Evolutionary conservation across 2,888 invertebrate species (phyloP).

Genomic region (Amphipoea oculea): DNA sequence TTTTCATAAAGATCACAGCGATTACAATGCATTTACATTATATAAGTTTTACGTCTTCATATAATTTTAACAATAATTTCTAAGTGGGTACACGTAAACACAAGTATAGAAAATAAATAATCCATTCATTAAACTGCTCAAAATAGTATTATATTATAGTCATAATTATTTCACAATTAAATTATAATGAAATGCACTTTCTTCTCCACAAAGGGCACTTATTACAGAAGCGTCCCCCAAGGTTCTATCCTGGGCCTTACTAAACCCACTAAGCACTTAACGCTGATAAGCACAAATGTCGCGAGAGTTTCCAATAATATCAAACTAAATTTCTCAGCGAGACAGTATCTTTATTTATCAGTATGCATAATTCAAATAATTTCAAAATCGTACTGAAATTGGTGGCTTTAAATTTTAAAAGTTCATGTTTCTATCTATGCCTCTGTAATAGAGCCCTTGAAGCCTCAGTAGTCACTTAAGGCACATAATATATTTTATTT

Average conservation of each 20-base stretch:
- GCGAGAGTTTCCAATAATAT: neutral
- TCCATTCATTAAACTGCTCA: slow-evolving; percentile 43
- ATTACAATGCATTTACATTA: slow-evolving; percentile 53
- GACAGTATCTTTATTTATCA: neutral
- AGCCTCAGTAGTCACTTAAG: slow-evolving; percentile 1
- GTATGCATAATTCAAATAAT: neutral
- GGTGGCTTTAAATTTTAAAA: neutral
- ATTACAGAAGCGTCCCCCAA: slow-evolving; percentile 21
- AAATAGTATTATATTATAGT: slow-evolving; percentile 48
- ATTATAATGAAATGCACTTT: slow-evolving; percentile 46
- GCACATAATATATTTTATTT: slow-evolving; percentile 19
- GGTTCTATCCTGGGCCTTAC: slow-evolving; percentile 9
- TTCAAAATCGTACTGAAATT: neutral
- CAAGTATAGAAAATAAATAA: slow-evolving; percentile 56
- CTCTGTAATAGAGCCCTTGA: slow-evolving; percentile 16
- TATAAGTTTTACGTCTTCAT: slow-evolving; percentile 39
- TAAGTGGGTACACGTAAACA: slow-evolving; percentile 34
- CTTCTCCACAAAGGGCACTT: slow-evolving; percentile 8
- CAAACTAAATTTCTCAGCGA: neutral
- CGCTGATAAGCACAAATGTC: slow-evolving; percentile 16
- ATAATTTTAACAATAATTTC: slow-evolving; percentile 42
- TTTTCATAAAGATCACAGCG: slow-evolving; percentile 62
- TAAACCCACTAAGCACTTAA: neutral
- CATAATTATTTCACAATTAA: slow-evolving; percentile 39
- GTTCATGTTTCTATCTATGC: neutral